Evolutionary conservation across 2,888 invertebrate genomes (phyloP), one percentile per base, ranked within the genome.

Genomic region (Ceraclea dissimilis): DNA sequence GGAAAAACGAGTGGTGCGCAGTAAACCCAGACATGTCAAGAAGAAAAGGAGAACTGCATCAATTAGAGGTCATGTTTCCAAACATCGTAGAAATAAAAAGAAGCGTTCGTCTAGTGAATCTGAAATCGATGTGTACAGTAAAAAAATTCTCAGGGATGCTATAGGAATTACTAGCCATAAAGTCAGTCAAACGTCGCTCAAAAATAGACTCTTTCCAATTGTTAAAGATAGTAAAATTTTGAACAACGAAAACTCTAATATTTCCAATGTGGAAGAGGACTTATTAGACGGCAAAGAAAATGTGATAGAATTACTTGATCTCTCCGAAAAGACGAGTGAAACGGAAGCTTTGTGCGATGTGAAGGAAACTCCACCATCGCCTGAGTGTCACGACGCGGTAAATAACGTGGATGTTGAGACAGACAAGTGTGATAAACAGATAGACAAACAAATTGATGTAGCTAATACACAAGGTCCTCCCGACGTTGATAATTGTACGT

Each of bases 401-500:
- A 17, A 44, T 17, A n/a, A 10, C 6, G 17, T 20, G 16, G 47
- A 47, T 18, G 13, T 19, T 19, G 16, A 18, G 8, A 47, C 18
- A 19, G 47, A 13, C 4, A 2, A 43, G 18, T 17, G 11, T 19
- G 20, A 47, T 47, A 6, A 47, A 18, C 20, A 17, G 26, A 10
- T 4, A 10, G 26, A 26, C 10, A 18, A n/a, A 44, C 5, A 8
- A 8, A 16, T 44, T 16, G 16, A 44, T 44, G 44, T n/a, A 10
- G 8, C 16, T 10, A 17, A 44, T n/a, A n/a, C n/a, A n/a, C n/a
- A n/a, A n/a, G n/a, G n/a, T n/a, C n/a, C 31, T 11, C 31, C 11
- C 6, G 31, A 31, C 5, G 16, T 13, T 5, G 34, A 21, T 17
- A 47, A 39, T 39, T 52, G 47, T 60, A 70, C 71, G 67, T 76